Evolutionary conservation across 2,797 vertebrate species (phyloP), one percentile per base, ranked within the genome.

Genomic region (Anguilla anguilla): DNA sequence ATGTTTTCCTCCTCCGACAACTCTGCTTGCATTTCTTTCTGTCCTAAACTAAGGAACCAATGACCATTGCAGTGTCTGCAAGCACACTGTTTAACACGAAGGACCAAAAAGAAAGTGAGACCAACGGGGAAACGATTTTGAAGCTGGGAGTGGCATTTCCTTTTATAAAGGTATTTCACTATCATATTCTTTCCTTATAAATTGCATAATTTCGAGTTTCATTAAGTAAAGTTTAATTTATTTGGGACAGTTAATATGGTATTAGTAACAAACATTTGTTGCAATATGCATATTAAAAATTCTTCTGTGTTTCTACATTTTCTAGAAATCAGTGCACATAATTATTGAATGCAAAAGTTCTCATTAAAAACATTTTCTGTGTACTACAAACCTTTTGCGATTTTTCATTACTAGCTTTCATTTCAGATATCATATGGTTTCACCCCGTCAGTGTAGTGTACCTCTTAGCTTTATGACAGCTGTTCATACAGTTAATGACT

Each of bases 41-140:
- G 97, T 97, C 98, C 0, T 98, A 97, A 81, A 97, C 98, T 0
- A 94, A 98, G 91, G 96, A 99, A 0, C 98, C 97, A 82, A 96
- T 99, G 92, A 99, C 98, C 89, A 98, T 99, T 0, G 98, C 97
- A 0, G 97, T 99, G 92, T 99, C 98, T 0, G 97, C 98, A 0
- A 95, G 97, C 0, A 97, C 97, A 2, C 96, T 99, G 64, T 99
- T 99, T 94, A 97, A 96, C 91, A 99, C 99, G 98, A 98, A 98
- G 35, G 55, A 57, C 15, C 55, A 57, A 57, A 96, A 96, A 90
- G 98, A 99, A 93, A 97, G 98, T 94, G 96, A 95, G 88, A 97
- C 99, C 89, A 99, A 97, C 81, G 92, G 92, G 0, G 96, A 97
- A 91, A 95, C 97, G 67, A 98, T 98, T 4, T 97, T 99, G 90